Evolutionary conservation across 1,140 invertebrate species (phyloP).

Genomic region (Eulimnadia texana): DNA sequence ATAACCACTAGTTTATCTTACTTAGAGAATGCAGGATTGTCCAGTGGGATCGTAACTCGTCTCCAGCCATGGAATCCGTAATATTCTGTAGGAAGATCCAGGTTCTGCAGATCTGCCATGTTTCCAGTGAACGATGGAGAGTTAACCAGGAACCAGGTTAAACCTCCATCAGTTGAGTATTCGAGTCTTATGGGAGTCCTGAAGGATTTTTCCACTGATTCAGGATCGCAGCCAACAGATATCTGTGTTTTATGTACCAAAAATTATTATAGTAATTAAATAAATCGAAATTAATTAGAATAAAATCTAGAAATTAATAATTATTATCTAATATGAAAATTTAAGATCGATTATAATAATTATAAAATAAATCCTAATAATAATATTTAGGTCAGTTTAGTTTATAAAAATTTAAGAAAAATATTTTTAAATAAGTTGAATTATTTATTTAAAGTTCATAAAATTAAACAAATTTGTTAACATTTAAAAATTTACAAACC

Average conservation of each 20-base stretch:
- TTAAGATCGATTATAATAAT: background rate
- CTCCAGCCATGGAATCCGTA: constrained; percentile 29
- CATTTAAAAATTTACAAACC: too few relatives aligned
- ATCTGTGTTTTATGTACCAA: constrained; percentile 24
- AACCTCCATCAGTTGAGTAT: constrained; percentile 30
- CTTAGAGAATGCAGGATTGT: background rate
- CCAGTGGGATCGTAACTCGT: constrained; percentile 21
- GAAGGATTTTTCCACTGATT: constrained; percentile 23
- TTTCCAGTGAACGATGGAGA: constrained; percentile 20
- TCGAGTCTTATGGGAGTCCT: constrained; percentile 30
- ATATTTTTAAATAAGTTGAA: too few relatives aligned
- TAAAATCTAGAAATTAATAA: too few relatives aligned
- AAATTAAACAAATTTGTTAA: too few relatives aligned
- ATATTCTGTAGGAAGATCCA: constrained; percentile 27
- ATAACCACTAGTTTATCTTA: background rate
- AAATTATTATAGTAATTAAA: background rate
- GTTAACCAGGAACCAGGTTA: constrained; percentile 25
- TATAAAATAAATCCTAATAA: background rate
- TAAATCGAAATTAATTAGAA: too few relatives aligned
- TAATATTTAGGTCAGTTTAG: background rate
- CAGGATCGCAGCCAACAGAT: constrained; percentile 33
- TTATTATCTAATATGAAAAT: too few relatives aligned
- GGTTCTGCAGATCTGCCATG: constrained; percentile 23
- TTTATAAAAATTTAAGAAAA: background rate
- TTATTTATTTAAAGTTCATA: too few relatives aligned